A percentile compares a stretch with the other conserved stretches of the same genome.
Conservation (phyloP, 2,113 vertebrate species). For the Lucifuga dentata region DNA sequence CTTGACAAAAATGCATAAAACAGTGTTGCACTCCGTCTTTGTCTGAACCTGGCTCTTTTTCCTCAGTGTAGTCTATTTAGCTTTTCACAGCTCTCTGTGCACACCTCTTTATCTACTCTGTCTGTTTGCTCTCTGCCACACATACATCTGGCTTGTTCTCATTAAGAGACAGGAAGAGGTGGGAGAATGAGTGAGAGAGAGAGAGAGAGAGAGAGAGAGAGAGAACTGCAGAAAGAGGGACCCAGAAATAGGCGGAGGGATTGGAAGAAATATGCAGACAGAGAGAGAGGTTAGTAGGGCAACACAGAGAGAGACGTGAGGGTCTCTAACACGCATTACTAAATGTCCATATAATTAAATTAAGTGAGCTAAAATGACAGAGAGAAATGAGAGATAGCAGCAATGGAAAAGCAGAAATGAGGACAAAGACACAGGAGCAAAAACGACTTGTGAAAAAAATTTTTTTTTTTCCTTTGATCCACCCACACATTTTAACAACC, state of each 20-base stretch:
- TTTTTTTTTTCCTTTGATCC: constrained; percentile 57
- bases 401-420: background rate
- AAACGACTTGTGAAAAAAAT: background rate
- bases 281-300: constrained; percentile 28
- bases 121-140: constrained; percentile 53
- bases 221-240: constrained; percentile 2
- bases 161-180: constrained; percentile 31
- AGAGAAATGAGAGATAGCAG: background rate
- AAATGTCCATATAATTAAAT: constrained; percentile 28
- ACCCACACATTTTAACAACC: constrained; percentile 36
- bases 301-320: background rate
- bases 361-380: background rate
- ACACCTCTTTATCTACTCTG: constrained; percentile 54
- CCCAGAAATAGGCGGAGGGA: constrained; percentile 11
- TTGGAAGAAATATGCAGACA: background rate
- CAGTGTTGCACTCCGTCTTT: background rate
- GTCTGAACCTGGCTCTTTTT: constrained; percentile 28
- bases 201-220: background rate
- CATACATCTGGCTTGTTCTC: constrained; percentile 31
- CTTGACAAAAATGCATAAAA: background rate
- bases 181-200: background rate
- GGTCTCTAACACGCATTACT: background rate
- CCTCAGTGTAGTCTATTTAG: constrained; percentile 40
- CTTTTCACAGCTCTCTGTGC: constrained; percentile 21
- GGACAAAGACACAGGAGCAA: constrained; percentile 6